Evolutionary conservation across 2,888 invertebrate species (phyloP), one percentile per base, ranked within the genome.

Genomic region (Ommatoiulus sabulosus): DNA sequence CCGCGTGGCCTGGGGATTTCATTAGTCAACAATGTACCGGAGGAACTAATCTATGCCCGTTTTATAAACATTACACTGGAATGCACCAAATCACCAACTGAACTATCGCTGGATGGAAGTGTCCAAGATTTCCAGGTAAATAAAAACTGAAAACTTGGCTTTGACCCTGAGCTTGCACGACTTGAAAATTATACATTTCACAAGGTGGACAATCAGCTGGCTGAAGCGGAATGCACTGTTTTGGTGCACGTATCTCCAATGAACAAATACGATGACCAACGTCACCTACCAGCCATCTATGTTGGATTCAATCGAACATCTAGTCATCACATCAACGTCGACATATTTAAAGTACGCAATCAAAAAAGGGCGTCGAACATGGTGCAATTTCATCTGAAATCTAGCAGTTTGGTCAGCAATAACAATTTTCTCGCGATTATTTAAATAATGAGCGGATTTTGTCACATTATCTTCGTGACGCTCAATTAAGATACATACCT

Each of bases 171-270:
- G 52, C 52, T 4, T 17, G 0, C 17, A 35, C 35, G 35, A 35
- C 35, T 35, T 35, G 35, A 35, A 20, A 84, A 84, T 1, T 24
- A 15, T 35, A 35, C 35, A 43, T 87, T 20, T 52, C 44, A 52
- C 57, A n/a, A 84, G 84, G 86, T 88, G 20, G 97, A 97, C 93
- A 97, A 97, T 92, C 96, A 99, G 94, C 92, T 99, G 89, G 94
- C 97, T 91, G 97, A 97, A 91, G 95, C 97, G 0, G 95, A 96
- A 90, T 96, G 96, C 91, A 97, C 97, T 6, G 97, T 97, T 88
- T 94, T 98, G 90, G 93, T 99, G 90, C 96, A 96, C 92, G 96
- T 97, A n/a, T 93, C 93, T 1, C 92, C 93, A 94, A 90, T 92
- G n/a, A 91, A 91, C 48, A 91, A 91, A 46, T 91, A 92, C 12